Evolutionary conservation across 2,113 vertebrate genomes (phyloP).

Genomic region (Ranitomeya variabilis): DNA sequence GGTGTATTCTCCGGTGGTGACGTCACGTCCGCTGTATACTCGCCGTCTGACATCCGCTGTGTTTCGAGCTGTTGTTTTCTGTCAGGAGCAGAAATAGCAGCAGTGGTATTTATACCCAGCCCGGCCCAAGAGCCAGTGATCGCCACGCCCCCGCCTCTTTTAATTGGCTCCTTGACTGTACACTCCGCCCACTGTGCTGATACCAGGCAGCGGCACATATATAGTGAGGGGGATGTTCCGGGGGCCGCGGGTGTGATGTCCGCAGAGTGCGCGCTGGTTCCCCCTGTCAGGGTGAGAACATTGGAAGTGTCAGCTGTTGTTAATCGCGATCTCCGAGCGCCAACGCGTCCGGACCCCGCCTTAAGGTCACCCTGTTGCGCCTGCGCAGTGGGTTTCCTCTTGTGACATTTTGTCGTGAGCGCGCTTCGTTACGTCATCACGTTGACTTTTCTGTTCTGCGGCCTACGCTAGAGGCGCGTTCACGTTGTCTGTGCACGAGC

Average conservation of each 20-base stretch:
- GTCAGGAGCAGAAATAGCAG: slow-evolving; percentile 42
- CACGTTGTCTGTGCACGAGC: not conserved
- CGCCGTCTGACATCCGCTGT: no score
- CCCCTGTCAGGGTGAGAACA: not conserved
- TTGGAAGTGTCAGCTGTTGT: not conserved
- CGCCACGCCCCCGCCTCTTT: not conserved
- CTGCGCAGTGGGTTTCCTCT: not conserved
- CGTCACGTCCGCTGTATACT: not conserved
- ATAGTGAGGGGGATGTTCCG: not conserved
- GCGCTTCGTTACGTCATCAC: slow-evolving; percentile 7
- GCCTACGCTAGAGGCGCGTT: not conserved
- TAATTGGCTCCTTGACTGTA: not conserved
- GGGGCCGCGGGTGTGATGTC: no score
- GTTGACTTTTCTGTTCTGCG: not conserved
- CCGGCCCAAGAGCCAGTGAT: not conserved
- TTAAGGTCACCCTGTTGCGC: not conserved
- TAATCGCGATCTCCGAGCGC: not conserved
- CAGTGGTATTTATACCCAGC: slow-evolving; percentile 39
- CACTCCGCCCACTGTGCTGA: not conserved
- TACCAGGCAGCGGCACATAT: not conserved
- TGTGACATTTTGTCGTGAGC: not conserved
- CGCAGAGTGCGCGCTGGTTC: no score
- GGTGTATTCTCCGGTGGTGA: not conserved
- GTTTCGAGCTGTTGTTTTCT: not conserved
- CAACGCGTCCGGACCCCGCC: slow-evolving; percentile 21